Conservation (phyloP, 2,888 invertebrate genomes). For the Phragmatobia fuliginosa region DNA sequence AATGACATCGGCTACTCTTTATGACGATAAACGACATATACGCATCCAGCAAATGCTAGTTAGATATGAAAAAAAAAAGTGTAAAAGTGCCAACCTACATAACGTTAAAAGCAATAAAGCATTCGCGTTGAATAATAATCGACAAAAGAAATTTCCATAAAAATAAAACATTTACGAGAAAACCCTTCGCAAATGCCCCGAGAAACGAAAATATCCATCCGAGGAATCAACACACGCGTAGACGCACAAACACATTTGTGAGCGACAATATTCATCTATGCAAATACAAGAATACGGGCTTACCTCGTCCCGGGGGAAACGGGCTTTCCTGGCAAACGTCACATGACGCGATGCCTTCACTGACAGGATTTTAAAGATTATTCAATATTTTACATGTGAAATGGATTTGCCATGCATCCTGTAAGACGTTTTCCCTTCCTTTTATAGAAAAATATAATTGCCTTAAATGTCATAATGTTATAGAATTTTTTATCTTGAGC, state of each 20-base stretch:
- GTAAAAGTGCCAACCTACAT: background rate
- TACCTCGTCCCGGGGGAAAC: constrained; percentile 41
- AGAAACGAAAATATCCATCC: constrained; percentile 43
- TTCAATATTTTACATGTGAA: constrained; percentile 50
- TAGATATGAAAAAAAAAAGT: no score
- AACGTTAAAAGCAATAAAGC: constrained; percentile 10
- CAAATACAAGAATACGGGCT: constrained; percentile 51
- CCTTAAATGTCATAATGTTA: no score
- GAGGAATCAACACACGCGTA: constrained; percentile 47
- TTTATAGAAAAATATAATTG: no score
- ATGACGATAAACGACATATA: no score
- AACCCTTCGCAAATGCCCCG: constrained; percentile 7
- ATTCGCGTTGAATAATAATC: constrained; percentile 4
- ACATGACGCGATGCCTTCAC: constrained; percentile 48
- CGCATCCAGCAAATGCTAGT: no score
- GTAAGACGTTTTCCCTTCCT: background rate
- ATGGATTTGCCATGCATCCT: constrained; percentile 30
- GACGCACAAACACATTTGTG: constrained; percentile 27
- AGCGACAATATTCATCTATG: constrained; percentile 61
- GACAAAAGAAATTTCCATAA: constrained; percentile 2
- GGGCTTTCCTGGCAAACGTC: constrained; percentile 38
- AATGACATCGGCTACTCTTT: no score
- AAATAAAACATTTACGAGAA: constrained; percentile 24
- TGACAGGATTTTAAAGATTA: constrained; percentile 44
- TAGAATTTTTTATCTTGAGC: no score